Percentiles rank a stretch among this genome's conserved stretches.
Conservation (phyloP, 2,888 invertebrate genomes). For the Oeneis ivallda region DNA sequence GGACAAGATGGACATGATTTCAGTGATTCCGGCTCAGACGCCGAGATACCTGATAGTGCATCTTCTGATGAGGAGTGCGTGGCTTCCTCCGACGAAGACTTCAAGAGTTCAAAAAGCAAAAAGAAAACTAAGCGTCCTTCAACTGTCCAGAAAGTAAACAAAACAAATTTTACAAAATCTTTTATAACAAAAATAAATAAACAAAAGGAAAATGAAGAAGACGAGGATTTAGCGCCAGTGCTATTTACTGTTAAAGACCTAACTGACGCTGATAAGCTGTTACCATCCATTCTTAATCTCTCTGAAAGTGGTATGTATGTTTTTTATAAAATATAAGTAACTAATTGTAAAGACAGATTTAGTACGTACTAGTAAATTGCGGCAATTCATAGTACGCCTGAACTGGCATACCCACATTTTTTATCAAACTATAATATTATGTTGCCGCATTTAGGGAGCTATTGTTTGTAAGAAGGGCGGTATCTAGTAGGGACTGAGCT, state of each 20-base stretch:
- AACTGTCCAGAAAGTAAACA: slow-evolving; percentile 35
- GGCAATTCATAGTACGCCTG: too few relatives aligned
- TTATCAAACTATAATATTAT: too few relatives aligned
- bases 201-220: slow-evolving; percentile 49
- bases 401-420: too few relatives aligned
- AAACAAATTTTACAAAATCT: slow-evolving; percentile 56
- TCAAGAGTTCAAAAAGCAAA: slow-evolving; percentile 45
- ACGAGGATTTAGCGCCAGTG: slow-evolving; percentile 44
- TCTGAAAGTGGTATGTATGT: slow-evolving; percentile 74
- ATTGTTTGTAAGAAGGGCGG: too few relatives aligned
- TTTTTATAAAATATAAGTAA: background rate
- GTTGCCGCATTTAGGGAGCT: too few relatives aligned
- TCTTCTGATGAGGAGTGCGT: slow-evolving; percentile 58
- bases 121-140: slow-evolving; percentile 37
- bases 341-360: too few relatives aligned
- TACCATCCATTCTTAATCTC: slow-evolving; percentile 71
- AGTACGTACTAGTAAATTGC: too few relatives aligned
- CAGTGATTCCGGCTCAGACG: slow-evolving; percentile 78
- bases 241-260: slow-evolving; percentile 67
- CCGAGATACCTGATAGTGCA: slow-evolving; percentile 63
- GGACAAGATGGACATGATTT: slow-evolving; percentile 65
- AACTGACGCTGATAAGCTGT: slow-evolving; percentile 70
- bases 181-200: slow-evolving; percentile 60
- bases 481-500: too few relatives aligned
- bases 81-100: slow-evolving; percentile 62